Evolutionary conservation across 2,797 vertebrate genomes (phyloP), one percentile per base, ranked within the genome.

Genomic region (Pagetopsis macropterus): DNA sequence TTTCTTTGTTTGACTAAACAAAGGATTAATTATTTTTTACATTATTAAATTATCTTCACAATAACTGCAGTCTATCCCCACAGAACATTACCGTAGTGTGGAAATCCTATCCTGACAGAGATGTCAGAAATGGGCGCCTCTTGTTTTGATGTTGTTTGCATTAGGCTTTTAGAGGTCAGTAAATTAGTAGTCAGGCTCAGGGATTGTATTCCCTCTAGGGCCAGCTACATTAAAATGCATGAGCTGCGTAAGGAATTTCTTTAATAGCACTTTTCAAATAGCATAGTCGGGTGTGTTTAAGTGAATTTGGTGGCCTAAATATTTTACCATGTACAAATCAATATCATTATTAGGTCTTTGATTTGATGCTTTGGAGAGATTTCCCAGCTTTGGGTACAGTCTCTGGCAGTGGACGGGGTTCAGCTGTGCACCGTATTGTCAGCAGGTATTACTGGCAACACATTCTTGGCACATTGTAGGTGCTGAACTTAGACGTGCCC

Each of bases 401-500:
- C 48, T 65, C 31, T 51, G n/a, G 16, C 15, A 21, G 27, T 12
- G 37, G 50, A 59, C 17, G 0, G 16, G 8, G 17, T 65, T 72
- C 21, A 49, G 58, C 44, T 12, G 50, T 19, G 66, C 48, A 54
- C 51, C 16, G 68, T 75, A 58, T 68, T 16, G 9, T 50, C 4
- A 8, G 48, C 61, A 67, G 51, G 54, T 78, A 77, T 78, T 49
- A 62, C 60, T 55, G 60, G 56, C 51, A 68, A 65, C 60, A 67
- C 72, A 70, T 78, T 87, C 70, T 84, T 86, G 88, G 78, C 65
- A 88, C 65, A 57, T 17, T 44, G 66, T 8, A 44, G 68, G 21
- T 60, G 70, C 63, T 87, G 62, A 86, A 66, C 81, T 81, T 79
- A 81, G 84, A 86, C 48, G 48, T 83, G 54, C 55, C 70, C 67